These are phyloP conservation scores for Parazoanthus darwini DNA, from an alignment of 92 coral and sea anemone species.

Conservation along the genomic window DNA sequence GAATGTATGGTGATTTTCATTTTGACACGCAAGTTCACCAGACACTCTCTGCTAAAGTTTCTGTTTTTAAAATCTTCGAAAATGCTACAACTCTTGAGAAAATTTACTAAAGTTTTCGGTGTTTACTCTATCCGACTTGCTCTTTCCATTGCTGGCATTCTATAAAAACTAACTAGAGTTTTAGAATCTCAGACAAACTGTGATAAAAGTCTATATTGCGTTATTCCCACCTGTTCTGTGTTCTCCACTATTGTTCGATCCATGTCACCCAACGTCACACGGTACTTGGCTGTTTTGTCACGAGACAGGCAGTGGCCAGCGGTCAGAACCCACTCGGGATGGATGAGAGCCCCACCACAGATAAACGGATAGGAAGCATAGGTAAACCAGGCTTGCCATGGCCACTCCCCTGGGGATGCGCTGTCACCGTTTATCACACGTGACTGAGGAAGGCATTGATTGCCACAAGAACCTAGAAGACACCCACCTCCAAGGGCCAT, in stretches of 20 bases:
- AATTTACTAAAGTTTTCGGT: too few relatives aligned
- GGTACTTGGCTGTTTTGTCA: conserved; percentile 26
- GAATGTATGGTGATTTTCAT: too few relatives aligned
- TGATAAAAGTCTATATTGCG: neutral
- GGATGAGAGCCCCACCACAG: conserved; percentile 65
- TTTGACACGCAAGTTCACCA: too few relatives aligned
- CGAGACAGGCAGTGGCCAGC: conserved; percentile 53
- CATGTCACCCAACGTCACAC: conserved; percentile 42
- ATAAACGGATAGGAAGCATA: conserved; percentile 19
- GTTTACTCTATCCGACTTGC: too few relatives aligned
- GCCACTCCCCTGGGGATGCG: conserved; percentile 57
- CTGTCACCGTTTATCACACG: conserved; percentile 48
- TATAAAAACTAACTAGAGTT: too few relatives aligned
- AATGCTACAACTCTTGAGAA: too few relatives aligned
- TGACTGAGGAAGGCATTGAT: conserved; percentile 7
- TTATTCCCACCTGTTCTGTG: conserved; percentile 43
- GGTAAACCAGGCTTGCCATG: conserved; percentile 53
- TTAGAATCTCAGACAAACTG: too few relatives aligned
- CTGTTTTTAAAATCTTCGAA: too few relatives aligned
- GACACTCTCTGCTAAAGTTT: too few relatives aligned
- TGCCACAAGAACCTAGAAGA: conserved; percentile 34
- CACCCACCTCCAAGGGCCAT: conserved; percentile 12
- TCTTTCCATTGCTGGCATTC: too few relatives aligned
- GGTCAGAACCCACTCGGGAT: conserved; percentile 56
- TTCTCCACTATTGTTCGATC: conserved; percentile 35